These are phyloP conservation scores for Catocala nupta DNA, from an alignment of 2,888 invertebrate genomes.

Conservation along the genomic window DNA sequence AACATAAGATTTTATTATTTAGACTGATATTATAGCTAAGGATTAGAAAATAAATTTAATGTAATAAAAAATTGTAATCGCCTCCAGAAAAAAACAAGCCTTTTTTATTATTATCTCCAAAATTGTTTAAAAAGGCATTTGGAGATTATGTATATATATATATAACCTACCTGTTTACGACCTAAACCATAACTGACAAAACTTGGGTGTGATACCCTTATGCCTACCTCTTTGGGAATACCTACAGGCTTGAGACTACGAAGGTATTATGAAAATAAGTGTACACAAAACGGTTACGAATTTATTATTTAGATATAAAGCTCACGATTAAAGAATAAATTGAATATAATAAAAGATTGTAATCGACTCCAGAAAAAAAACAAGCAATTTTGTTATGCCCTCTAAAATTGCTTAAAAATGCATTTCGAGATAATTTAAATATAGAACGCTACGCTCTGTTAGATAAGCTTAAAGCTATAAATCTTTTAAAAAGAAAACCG, in stretches of 20 bases:
- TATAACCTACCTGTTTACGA: no score
- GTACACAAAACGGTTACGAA: no score
- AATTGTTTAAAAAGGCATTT: conserved; percentile 39
- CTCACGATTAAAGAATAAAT: neutral
- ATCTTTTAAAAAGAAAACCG: conserved; percentile 43
- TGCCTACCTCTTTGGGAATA: no score
- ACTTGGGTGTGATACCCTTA: no score
- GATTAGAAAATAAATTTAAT: neutral
- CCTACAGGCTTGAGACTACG: no score
- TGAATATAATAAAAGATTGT: conserved; percentile 4
- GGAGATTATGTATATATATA: conserved; percentile 33
- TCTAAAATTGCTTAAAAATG: conserved; percentile 36
- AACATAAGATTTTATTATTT: no score
- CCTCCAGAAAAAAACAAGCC: neutral
- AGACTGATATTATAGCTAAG: neutral
- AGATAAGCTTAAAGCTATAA: conserved; percentile 44
- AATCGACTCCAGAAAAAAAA: conserved; percentile 5
- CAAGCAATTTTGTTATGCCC: neutral
- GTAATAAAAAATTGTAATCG: conserved; percentile 9
- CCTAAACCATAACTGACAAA: no score
- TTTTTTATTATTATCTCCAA: conserved; percentile 13
- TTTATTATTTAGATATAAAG: neutral
- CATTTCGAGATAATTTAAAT: conserved; percentile 39
- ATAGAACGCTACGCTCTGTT: conserved; percentile 41
- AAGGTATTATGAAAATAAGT: no score